Evolutionary conservation across 2,113 vertebrate genomes (phyloP), one percentile per base, ranked within the genome.

Genomic region (Ptyas mucosa): DNA sequence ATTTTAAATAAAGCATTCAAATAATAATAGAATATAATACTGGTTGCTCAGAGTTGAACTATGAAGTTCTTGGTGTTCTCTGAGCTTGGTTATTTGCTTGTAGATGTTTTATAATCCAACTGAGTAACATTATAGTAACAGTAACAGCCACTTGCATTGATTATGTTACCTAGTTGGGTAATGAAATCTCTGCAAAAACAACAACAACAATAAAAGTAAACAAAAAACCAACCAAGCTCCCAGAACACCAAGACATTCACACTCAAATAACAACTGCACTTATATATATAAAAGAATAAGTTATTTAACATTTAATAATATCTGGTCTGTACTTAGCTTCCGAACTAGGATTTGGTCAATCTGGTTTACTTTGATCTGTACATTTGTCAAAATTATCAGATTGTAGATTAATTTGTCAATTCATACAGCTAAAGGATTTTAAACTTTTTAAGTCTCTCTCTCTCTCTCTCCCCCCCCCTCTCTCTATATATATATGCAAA

Each of bases 321-420:
- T n/a, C 64, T 29, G 58, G 24, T 61, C 24, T 61, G 26, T 61
- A 61, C 26, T 61, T 61, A 64, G 10, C 29, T 69, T n/a, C 29
- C 0, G 5, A 96, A 54, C 88, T 95, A 92, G 94, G 94, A 95
- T 88, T 58, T 90, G 92, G 69, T 39, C 94, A 61, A 90, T 92
- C 93, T 14, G 69, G 26, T 58, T 93, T 89, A 52, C 61, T 11
- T 54, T 93, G 92, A 88, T 91, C 34, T 85, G 54, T 20, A 64
- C 89, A 24, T 61, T 92, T 95, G 92, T 46, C 24, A 14, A 8
- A 88, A 20, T 24, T 89, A 11, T 49, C 15, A 49, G 86, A 85
- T 23, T 18, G 23, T 89, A 92, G 49, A 93, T 34, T 46, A 39
- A 18, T 26, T 75, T 20, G 57, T 86, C 39, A 2, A 29, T 29